These are phyloP conservation scores for Ceratina australensis DNA, from an alignment of 1,140 invertebrate genomes.

Conservation along the genomic window DNA sequence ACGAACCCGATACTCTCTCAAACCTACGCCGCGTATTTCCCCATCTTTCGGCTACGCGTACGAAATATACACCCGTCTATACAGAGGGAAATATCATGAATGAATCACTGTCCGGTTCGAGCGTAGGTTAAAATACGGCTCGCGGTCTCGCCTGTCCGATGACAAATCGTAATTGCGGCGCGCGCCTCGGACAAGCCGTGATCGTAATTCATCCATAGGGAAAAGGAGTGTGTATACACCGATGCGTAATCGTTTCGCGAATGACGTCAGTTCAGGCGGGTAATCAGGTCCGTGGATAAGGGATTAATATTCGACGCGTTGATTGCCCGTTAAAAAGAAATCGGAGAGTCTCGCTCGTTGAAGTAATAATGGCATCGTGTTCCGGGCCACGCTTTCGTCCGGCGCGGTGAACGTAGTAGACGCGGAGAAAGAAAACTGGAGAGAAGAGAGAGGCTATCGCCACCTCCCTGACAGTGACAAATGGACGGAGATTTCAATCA, in stretches of 20 bases:
- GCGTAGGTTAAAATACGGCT: neutral
- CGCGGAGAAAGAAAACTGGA: slow-evolving; percentile 26
- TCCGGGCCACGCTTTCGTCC: slow-evolving; percentile 22
- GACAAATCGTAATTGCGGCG: slow-evolving; percentile 23
- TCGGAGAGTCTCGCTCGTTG: slow-evolving; percentile 55
- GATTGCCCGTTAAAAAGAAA: slow-evolving; percentile 74
- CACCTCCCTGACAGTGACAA: slow-evolving; percentile 83
- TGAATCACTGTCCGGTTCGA: neutral
- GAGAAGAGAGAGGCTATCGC: slow-evolving; percentile 77
- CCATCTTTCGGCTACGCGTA: neutral
- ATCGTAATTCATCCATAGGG: slow-evolving; percentile 8
- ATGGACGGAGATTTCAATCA: slow-evolving; percentile 83
- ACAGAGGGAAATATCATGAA: neutral
- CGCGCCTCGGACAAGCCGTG: neutral
- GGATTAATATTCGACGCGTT: slow-evolving; percentile 77
- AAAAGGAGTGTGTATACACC: slow-evolving; percentile 37
- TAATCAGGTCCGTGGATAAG: slow-evolving; percentile 71
- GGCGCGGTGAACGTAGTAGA: neutral
- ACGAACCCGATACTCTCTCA: slow-evolving; percentile 3
- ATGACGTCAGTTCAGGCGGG: slow-evolving; percentile 8
- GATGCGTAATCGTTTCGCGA: slow-evolving; percentile 55
- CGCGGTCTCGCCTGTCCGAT: neutral
- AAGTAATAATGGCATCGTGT: slow-evolving; percentile 76
- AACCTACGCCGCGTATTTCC: no score
- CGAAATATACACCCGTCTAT: neutral